These are phyloP conservation scores for Cantharis rufa DNA, from an alignment of 2,888 invertebrate genomes.

Conservation along the genomic window DNA sequence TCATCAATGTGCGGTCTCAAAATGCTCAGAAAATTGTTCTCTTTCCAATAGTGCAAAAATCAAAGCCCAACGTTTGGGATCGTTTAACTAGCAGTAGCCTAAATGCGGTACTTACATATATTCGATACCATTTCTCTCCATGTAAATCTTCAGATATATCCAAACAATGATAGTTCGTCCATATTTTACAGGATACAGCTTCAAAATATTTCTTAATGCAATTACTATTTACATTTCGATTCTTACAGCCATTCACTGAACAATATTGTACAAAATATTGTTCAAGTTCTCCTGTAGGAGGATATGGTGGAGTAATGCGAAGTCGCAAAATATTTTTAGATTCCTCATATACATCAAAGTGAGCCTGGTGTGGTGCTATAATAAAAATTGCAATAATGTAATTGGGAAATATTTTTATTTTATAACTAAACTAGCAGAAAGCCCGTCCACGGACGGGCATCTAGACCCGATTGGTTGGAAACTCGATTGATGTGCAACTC, in stretches of 20 bases:
- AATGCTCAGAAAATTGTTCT: too few relatives aligned
- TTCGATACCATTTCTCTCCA: not conserved
- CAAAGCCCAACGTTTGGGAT: too few relatives aligned
- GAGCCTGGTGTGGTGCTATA: conserved; percentile 6
- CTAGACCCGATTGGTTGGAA: too few relatives aligned
- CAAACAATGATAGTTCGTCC: conserved; percentile 7
- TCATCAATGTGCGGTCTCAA: too few relatives aligned
- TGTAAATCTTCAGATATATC: not conserved
- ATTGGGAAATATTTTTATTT: conserved; percentile 1
- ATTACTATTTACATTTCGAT: too few relatives aligned
- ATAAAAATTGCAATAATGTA: not conserved
- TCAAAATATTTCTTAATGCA: too few relatives aligned
- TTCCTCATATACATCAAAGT: conserved; percentile 31
- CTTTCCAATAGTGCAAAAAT: too few relatives aligned
- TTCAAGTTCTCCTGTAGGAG: conserved; percentile 40
- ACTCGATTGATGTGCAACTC: too few relatives aligned
- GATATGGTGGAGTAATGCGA: conserved; percentile 41
- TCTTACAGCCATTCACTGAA: not conserved
- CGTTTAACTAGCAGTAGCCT: too few relatives aligned
- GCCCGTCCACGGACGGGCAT: too few relatives aligned
- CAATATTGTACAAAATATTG: conserved; percentile 30
- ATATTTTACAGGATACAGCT: conserved; percentile 5
- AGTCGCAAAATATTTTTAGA: conserved; percentile 35
- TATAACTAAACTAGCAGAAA: too few relatives aligned
- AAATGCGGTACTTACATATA: not conserved